These are phyloP conservation scores for Schizaphis graminum DNA, from an alignment of 2,888 invertebrate species.

Conservation along the genomic window DNA sequence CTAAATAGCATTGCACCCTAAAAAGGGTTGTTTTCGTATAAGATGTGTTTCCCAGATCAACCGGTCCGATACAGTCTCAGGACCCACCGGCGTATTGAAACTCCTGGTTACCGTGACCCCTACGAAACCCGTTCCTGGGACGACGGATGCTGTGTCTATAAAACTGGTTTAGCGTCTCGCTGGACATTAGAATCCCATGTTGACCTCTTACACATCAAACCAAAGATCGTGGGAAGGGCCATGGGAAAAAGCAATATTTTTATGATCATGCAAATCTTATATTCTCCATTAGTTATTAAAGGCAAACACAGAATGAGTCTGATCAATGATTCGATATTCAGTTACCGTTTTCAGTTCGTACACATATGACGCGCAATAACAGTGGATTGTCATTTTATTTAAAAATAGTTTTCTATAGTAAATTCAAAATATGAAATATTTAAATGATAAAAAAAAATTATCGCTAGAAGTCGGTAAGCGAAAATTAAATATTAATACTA, in stretches of 20 bases:
- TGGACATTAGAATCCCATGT: slow-evolving; percentile 19
- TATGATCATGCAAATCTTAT: not conserved
- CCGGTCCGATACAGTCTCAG: slow-evolving; percentile 40
- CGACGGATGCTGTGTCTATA: slow-evolving; percentile 45
- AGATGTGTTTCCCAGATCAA: slow-evolving; percentile 55
- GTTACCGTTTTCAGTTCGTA: not conserved
- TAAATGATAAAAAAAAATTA: not conserved
- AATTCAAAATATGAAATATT: not conserved
- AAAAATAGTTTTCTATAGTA: not conserved
- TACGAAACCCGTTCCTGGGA: slow-evolving; percentile 41
- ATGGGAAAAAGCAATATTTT: slow-evolving; percentile 18
- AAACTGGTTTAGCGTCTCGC: slow-evolving; percentile 52
- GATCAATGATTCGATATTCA: not conserved
- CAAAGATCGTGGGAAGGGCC: slow-evolving; percentile 56
- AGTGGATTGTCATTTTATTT: not conserved
- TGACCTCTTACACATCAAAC: slow-evolving; percentile 48
- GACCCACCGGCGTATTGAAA: slow-evolving; percentile 9
- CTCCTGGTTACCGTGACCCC: not conserved
- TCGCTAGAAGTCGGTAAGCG: not conserved
- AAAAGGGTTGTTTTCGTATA: not conserved
- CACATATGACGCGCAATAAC: not conserved
- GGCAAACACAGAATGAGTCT: no score
- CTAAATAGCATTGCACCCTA: not conserved
- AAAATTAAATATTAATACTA: slow-evolving; percentile 7
- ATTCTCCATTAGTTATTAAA: not conserved